Conservation (phyloP, 2,113 vertebrate genomes). For the Triplophysa rosa region DNA sequence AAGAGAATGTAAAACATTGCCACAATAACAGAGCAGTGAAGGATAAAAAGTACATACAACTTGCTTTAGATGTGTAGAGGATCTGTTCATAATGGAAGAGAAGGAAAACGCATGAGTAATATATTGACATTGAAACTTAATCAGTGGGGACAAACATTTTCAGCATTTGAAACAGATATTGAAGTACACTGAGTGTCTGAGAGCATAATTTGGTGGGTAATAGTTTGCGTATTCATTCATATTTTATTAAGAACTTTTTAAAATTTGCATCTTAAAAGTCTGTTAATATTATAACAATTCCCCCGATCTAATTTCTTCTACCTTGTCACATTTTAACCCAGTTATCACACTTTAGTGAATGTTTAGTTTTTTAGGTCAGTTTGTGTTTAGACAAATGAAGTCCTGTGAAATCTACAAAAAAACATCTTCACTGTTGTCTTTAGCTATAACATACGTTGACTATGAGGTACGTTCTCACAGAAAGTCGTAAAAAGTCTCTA, state of each 20-base stretch:
- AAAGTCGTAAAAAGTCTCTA: too few species aligned
- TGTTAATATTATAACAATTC: too few species aligned
- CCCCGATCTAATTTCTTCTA: too few species aligned
- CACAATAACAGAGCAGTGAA: slow-evolving; percentile 21
- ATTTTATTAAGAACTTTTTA: background rate
- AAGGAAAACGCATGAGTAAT: background rate
- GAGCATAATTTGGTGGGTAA: background rate
- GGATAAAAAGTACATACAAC: slow-evolving; percentile 5
- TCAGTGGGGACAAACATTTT: background rate
- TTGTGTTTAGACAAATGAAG: too few species aligned
- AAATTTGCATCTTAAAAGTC: too few species aligned
- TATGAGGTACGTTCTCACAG: background rate
- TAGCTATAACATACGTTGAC: background rate
- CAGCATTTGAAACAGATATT: slow-evolving; percentile 9
- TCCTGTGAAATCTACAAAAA: too few species aligned
- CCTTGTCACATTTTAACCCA: too few species aligned
- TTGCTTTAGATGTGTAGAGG: slow-evolving; percentile 7
- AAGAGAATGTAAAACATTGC: slow-evolving; percentile 31
- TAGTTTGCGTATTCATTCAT: background rate
- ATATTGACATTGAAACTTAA: slow-evolving; percentile 20
- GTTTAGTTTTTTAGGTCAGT: background rate
- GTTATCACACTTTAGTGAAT: background rate
- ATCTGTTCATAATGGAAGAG: background rate
- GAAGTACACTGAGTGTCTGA: background rate
- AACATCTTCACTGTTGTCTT: too few species aligned